Percentiles rank a stretch among this genome's conserved stretches.
phyloP scores from a whole-genome alignment of 2,797 vertebrate genomes.

The Siniperca scherzeri region DNA sequence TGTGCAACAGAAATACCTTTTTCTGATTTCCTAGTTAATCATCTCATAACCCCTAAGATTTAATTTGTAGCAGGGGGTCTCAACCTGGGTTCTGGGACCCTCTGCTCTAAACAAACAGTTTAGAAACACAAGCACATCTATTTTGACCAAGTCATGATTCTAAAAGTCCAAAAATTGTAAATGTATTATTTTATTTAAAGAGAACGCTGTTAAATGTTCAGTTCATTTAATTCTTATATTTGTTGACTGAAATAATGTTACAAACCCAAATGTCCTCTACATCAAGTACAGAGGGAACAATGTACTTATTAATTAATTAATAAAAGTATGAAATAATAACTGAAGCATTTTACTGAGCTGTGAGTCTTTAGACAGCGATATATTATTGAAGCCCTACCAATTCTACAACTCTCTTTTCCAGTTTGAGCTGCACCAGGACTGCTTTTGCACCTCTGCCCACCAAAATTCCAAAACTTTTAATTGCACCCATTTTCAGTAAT shows the following conservation, averaged over 20 bases:
- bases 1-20: background rate
- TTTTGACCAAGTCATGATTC: background rate
- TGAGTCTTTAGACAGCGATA: background rate
- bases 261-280: no score
- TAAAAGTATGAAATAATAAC: background rate
- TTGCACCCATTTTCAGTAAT: background rate
- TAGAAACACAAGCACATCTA: background rate
- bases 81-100: background rate
- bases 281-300: background rate
- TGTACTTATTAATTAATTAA: background rate
- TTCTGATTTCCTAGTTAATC: no score
- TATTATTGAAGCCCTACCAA: background rate
- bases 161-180: background rate
- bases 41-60: background rate
- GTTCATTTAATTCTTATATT: background rate
- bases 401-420: background rate
- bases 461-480: background rate
- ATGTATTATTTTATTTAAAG: background rate
- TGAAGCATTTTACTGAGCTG: background rate
- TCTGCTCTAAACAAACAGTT: background rate
- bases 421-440: background rate
- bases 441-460: background rate
- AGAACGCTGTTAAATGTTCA: background rate
- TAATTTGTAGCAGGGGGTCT: background rate
- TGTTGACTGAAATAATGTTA: background rate